phyloP scores from a whole-genome alignment of 2,113 vertebrate species.

The Megalops atlanticus region DNA sequence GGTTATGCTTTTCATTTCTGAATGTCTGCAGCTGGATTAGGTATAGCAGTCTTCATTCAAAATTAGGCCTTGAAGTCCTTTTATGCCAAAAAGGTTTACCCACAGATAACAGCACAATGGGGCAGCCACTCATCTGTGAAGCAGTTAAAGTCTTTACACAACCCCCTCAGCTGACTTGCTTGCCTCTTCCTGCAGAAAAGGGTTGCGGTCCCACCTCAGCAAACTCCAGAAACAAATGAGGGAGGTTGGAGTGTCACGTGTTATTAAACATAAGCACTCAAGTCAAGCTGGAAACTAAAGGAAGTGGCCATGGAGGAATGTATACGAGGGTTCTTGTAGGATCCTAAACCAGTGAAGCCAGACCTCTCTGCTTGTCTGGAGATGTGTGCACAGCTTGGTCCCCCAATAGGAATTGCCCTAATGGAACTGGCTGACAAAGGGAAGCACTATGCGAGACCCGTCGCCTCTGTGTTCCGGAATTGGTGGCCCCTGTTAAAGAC shows the following conservation, averaged over 20 bases:
- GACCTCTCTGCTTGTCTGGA: slow-evolving; percentile 43
- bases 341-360: slow-evolving; percentile 50
- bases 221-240: slow-evolving; percentile 31
- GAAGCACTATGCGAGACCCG: slow-evolving; percentile 43
- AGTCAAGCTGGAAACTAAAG: slow-evolving; percentile 45
- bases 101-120: not conserved
- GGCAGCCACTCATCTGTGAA: not conserved
- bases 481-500: slow-evolving; percentile 57
- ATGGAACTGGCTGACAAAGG: slow-evolving; percentile 64
- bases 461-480: slow-evolving; percentile 55
- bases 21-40: too few species aligned
- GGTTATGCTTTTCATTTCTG: too few species aligned
- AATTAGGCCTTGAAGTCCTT: too few species aligned
- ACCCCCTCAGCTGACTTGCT: not conserved
- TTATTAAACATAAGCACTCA: slow-evolving; percentile 55
- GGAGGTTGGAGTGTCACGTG: slow-evolving; percentile 49
- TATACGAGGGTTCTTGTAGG: slow-evolving; percentile 53
- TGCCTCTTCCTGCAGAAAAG: slow-evolving; percentile 12
- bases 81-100: not conserved
- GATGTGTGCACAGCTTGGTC: slow-evolving; percentile 55
- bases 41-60: too few species aligned
- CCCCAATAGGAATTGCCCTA: slow-evolving; percentile 59
- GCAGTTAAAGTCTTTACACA: not conserved
- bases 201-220: slow-evolving; percentile 41
- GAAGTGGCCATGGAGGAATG: slow-evolving; percentile 53